Evolutionary conservation across 2,113 vertebrate species (phyloP).

Genomic region (Conger conger): DNA sequence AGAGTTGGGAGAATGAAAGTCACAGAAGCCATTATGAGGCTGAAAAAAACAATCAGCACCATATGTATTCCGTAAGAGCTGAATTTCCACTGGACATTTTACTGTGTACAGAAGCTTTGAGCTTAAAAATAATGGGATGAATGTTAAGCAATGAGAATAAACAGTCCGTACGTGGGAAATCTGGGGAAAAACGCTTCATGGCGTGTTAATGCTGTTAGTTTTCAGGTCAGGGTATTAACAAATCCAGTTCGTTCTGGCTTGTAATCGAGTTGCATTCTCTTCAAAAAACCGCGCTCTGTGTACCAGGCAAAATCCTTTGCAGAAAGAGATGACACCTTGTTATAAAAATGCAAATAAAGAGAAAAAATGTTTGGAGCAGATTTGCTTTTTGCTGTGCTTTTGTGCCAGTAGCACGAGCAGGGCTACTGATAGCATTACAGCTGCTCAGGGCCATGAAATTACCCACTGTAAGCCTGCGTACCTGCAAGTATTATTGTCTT

Average conservation of each 20-base stretch:
- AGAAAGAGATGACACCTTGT: slow-evolving; percentile 26
- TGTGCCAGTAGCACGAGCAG: neutral
- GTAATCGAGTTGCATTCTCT: slow-evolving; percentile 9
- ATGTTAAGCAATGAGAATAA: neutral
- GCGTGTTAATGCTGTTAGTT: neutral
- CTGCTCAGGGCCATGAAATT: slow-evolving; percentile 26
- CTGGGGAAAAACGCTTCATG: neutral
- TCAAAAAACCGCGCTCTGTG: neutral
- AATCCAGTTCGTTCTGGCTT: slow-evolving; percentile 15
- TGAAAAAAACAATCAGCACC: no score
- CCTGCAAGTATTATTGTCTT: slow-evolving; percentile 20
- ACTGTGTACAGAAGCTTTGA: neutral
- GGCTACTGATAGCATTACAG: slow-evolving; percentile 16
- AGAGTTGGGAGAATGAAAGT: no score
- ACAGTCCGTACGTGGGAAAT: neutral
- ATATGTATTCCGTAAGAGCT: no score
- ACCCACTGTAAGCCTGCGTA: neutral
- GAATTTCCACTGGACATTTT: neutral
- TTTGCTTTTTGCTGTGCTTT: neutral
- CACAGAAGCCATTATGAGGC: no score
- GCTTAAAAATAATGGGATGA: neutral
- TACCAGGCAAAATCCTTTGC: neutral
- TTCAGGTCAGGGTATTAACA: slow-evolving; percentile 11
- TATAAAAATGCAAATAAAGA: slow-evolving; percentile 29
- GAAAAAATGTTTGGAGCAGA: neutral